Conservation (phyloP, 2,113 vertebrate species). For the Mellivora capensis region DNA sequence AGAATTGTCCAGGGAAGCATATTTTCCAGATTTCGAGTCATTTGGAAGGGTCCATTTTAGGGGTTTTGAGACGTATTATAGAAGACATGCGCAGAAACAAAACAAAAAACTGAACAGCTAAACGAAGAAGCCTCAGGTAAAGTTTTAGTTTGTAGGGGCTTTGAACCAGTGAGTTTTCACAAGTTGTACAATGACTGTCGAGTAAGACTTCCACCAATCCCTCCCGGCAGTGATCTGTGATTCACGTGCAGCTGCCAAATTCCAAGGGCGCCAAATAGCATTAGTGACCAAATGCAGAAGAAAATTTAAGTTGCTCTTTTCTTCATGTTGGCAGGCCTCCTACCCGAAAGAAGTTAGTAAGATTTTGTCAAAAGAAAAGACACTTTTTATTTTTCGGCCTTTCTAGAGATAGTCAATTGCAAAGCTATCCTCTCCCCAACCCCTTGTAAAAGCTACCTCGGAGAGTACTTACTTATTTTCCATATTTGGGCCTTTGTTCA, state of each 20-base stretch:
- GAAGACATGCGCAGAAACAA: neutral
- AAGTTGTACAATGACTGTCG: neutral
- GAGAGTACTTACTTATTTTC: conserved; percentile 30
- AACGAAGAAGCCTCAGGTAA: conserved; percentile 30
- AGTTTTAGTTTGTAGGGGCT: neutral
- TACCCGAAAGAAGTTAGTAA: conserved; percentile 63
- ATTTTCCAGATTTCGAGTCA: conserved; percentile 73
- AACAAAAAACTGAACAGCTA: neutral
- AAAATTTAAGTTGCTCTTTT: conserved; percentile 26
- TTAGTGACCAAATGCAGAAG: conserved; percentile 26
- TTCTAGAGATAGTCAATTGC: conserved; percentile 18
- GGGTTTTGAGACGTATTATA: conserved; percentile 7
- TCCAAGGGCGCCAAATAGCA: conserved; percentile 56
- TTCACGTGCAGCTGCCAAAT: conserved; percentile 56
- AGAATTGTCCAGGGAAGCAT: conserved; percentile 66
- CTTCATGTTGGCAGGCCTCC: neutral
- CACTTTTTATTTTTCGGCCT: conserved; percentile 52
- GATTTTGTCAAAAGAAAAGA: conserved; percentile 49
- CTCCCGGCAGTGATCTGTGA: neutral
- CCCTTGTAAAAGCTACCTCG: neutral
- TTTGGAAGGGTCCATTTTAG: neutral
- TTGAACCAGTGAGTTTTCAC: conserved; percentile 24
- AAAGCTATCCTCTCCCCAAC: neutral
- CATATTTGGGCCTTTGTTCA: conserved; percentile 31
- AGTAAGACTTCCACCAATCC: neutral